Base-by-base conservation (phyloP, 1,140 invertebrate genomes). In the Psix sp. region DNA sequence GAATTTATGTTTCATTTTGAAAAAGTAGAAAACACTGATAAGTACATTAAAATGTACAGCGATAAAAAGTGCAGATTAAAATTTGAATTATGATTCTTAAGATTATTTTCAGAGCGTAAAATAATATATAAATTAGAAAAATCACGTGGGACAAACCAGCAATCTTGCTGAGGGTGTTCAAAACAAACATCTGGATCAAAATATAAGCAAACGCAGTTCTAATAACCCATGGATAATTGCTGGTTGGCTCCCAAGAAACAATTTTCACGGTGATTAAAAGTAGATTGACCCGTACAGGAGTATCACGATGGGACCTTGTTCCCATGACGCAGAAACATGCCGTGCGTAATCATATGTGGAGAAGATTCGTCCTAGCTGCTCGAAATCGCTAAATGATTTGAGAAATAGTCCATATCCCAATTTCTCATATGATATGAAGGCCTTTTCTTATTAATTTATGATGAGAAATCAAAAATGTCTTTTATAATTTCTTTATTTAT, bases 261-360 rank as follows among this genome's bases (percentile, higher is more conserved):
- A 84, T 87, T 86, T 87, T 87, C 80, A 87, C 79, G 85, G 77
- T 59, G 80, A 87, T 87, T 82, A 81, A 78, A 87, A 86, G 81
- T 81, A 82, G 80, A 79, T 71, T 81, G 80, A 67, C 67, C 60
- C 33, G 15, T 49, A 36, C 54, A 52, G 18, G 36, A 24, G 35
- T 13, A 40, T 36, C 45, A 26, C 24, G 59, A 14, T 6, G 74
- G 38, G 65, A 43, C 70, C 40, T 48, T 38, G 80, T 87, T 87
- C 85, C 85, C 85, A 87, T 84, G 85, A 84, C 83, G 80, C 39
- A 59, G 78, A 81, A 85, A 85, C 77, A 77, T 82, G 76, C 66
- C 78, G 77, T 80, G 80, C 74, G 77, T 80, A 86, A 86, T 87
- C 77, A 76, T 77, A 80, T 82, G 78, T 85, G 80, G 68, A 56